phyloP scores from a whole-genome alignment of 92 coral and sea anemone genomes.

The Umimayanthus kanabou region DNA sequence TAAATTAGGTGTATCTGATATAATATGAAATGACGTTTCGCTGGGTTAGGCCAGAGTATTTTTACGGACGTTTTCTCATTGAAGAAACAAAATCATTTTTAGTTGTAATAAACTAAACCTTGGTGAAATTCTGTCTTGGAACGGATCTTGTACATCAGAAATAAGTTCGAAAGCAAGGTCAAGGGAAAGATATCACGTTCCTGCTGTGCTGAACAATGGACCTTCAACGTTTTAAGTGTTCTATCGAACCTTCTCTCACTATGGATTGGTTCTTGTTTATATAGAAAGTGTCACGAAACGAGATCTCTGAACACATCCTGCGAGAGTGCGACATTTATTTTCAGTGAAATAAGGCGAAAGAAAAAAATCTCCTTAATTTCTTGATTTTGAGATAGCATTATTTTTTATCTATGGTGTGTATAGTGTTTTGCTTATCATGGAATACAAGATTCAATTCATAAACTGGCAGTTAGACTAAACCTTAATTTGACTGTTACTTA shows the following conservation, averaged over 20 bases:
- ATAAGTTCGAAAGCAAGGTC: background rate
- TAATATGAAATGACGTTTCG: no score
- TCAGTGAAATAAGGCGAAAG: background rate
- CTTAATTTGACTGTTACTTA: no score
- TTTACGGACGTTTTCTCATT: no score
- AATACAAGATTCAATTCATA: no score
- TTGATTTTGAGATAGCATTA: no score
- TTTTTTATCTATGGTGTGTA: no score
- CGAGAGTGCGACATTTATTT: background rate
- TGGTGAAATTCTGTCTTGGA: background rate
- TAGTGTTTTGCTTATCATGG: no score
- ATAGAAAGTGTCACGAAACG: background rate
- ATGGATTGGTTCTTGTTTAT: background rate
- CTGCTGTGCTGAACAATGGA: background rate
- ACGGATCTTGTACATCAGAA: background rate
- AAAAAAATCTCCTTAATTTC: no score
- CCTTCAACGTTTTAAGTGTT: no score
- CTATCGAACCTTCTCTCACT: no score
- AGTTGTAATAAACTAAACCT: background rate
- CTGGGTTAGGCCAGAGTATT: background rate
- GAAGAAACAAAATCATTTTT: background rate
- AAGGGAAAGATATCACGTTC: background rate
- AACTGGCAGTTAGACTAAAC: no score
- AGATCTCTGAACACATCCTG: background rate
- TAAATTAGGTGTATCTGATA: no score